Percentiles rank a stretch among this genome's conserved stretches.
phyloP scores from a whole-genome alignment of 2,113 vertebrate genomes.

The Jaculus jaculus region DNA sequence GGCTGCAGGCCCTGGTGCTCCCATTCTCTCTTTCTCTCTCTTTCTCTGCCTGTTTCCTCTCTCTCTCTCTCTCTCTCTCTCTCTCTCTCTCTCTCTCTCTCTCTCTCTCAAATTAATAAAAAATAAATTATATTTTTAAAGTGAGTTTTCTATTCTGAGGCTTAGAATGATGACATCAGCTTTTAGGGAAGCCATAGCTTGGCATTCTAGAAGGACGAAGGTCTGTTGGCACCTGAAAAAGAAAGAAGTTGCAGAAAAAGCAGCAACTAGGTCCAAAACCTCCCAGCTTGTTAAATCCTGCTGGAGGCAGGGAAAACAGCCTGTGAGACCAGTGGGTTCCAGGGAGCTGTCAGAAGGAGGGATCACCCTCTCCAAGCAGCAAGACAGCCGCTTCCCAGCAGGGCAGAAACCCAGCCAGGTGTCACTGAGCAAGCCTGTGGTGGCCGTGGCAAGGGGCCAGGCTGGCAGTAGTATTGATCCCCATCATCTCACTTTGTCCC shows the following conservation, averaged over 20 bases:
- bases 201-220: constrained; percentile 57
- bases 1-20: too few relatives aligned
- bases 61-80: too few relatives aligned
- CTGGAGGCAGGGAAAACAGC: constrained; percentile 40
- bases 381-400: background rate
- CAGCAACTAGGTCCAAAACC: background rate
- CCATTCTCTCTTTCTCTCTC: too few relatives aligned
- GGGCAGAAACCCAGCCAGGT: background rate
- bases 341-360: constrained; percentile 53
- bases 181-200: constrained; percentile 59
- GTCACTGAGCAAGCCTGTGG: background rate
- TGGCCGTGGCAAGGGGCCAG: background rate
- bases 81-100: too few relatives aligned
- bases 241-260: constrained; percentile 54
- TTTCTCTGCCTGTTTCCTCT: too few relatives aligned
- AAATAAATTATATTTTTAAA: background rate
- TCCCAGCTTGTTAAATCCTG: constrained; percentile 56
- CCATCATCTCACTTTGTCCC: background rate
- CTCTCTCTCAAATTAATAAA: too few relatives aligned
- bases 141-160: constrained; percentile 26
- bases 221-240: constrained; percentile 51
- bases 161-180: constrained; percentile 48
- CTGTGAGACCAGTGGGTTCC: background rate
- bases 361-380: background rate
- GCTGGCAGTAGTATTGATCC: background rate